phyloP scores from a whole-genome alignment of 2,113 vertebrate species.

The Synodontis membranacea region DNA sequence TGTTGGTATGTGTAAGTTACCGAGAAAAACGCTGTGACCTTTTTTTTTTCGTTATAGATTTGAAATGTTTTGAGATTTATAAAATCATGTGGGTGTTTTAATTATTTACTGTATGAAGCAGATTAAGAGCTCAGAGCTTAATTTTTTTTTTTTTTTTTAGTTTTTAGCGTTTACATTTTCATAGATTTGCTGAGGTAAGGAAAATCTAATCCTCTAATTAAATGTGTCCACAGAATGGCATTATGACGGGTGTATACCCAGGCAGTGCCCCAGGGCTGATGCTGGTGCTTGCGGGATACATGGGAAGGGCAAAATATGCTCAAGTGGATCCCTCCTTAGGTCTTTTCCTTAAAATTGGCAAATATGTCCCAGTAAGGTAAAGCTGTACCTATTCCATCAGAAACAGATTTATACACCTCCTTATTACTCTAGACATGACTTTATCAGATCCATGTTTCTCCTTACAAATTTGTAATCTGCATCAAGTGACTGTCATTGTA shows the following conservation, averaged over 20 bases:
- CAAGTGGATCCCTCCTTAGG: constrained; percentile 55
- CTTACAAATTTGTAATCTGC: neutral
- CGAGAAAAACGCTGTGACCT: neutral
- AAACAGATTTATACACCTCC: neutral
- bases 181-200: neutral
- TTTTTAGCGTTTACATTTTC: neutral
- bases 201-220: neutral
- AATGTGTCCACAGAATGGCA: constrained; percentile 48
- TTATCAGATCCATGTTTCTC: neutral
- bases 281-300: constrained; percentile 52
- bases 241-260: constrained; percentile 56
- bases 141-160: neutral
- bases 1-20: neutral
- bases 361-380: constrained; percentile 49
- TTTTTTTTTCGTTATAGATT: neutral
- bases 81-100: neutral
- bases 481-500: neutral
- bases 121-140: neutral
- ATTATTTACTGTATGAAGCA: neutral
- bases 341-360: constrained; percentile 40
- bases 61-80: neutral
- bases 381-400: neutral
- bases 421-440: neutral
- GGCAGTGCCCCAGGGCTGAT: constrained; percentile 52
- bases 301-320: constrained; percentile 51